These are phyloP conservation scores for Urocyon cinereoargenteus DNA, from an alignment of 2,797 vertebrate genomes.

Conservation along the genomic window DNA sequence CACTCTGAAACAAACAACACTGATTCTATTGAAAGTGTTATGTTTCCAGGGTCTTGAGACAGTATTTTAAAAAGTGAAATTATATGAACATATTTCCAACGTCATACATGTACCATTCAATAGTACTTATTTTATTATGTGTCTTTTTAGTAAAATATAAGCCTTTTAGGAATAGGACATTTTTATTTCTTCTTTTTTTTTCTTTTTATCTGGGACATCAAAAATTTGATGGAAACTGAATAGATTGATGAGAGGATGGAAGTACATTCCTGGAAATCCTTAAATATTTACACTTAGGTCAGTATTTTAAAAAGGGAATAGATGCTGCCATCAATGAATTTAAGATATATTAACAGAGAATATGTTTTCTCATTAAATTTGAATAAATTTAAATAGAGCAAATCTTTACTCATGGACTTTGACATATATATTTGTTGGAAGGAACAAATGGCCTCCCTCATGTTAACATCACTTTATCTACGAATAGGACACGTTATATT, in stretches of 20 bases:
- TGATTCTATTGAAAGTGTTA: background rate
- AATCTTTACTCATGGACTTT: background rate
- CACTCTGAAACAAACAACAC: background rate
- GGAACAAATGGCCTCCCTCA: background rate
- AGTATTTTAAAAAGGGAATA: background rate
- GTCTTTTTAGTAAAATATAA: background rate
- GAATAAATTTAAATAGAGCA: background rate
- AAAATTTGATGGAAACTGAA: conserved; percentile 19
- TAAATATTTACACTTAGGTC: background rate
- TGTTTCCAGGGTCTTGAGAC: background rate
- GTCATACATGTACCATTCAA: background rate
- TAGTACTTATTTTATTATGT: background rate
- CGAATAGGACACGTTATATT: background rate
- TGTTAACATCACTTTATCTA: background rate
- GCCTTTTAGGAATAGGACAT: background rate
- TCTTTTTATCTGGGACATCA: background rate
- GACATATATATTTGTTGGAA: background rate
- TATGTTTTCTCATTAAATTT: background rate
- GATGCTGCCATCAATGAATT: background rate
- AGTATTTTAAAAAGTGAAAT: background rate
- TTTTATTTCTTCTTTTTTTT: background rate
- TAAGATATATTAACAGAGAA: background rate
- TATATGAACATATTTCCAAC: background rate
- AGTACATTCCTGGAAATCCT: background rate
- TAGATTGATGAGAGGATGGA: background rate